Evolutionary conservation across 2,113 vertebrate genomes (phyloP).

Genomic region (Dicrurus megarhynchus): DNA sequence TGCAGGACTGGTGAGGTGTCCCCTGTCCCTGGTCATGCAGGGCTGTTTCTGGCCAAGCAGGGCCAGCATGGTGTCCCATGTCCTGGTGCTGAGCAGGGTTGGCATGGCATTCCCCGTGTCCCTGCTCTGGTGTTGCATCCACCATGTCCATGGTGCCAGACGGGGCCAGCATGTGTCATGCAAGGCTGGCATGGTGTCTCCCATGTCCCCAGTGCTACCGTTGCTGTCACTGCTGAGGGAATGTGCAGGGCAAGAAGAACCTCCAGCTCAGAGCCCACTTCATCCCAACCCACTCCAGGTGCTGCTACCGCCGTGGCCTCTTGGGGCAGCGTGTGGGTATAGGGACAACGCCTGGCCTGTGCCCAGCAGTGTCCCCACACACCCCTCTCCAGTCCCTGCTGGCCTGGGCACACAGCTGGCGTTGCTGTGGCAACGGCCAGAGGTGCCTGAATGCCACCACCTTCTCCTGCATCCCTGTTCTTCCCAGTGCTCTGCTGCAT

Average conservation of each 20-base stretch:
- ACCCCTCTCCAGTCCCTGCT: not conserved
- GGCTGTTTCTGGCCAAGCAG: not conserved
- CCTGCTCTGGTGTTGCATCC: not conserved
- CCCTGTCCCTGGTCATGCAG: not conserved
- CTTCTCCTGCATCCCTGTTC: not conserved
- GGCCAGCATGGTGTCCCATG: not conserved
- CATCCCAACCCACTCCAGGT: not conserved
- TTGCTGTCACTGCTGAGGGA: not conserved
- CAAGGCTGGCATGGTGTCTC: not conserved
- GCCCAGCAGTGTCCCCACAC: not conserved
- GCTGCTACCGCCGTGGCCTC: not conserved
- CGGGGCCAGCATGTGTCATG: not conserved
- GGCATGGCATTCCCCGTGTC: not conserved
- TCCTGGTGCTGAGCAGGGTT: not conserved
- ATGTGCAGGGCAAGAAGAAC: not conserved
- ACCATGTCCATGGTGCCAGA: not conserved
- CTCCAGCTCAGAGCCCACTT: not conserved
- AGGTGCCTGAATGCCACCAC: not conserved
- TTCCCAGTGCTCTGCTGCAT: not conserved
- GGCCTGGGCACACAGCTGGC: not conserved
- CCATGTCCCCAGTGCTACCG: accelerated
- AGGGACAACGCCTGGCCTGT: accelerated
- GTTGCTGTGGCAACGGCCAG: slow-evolving; percentile 40
- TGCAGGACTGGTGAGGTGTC: not conserved
- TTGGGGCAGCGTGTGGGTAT: accelerated